A percentile compares a stretch with the other conserved stretches of the same genome.
phyloP scores from a whole-genome alignment of 2,797 vertebrate genomes.

The Oryzias dopingdopingensis region DNA sequence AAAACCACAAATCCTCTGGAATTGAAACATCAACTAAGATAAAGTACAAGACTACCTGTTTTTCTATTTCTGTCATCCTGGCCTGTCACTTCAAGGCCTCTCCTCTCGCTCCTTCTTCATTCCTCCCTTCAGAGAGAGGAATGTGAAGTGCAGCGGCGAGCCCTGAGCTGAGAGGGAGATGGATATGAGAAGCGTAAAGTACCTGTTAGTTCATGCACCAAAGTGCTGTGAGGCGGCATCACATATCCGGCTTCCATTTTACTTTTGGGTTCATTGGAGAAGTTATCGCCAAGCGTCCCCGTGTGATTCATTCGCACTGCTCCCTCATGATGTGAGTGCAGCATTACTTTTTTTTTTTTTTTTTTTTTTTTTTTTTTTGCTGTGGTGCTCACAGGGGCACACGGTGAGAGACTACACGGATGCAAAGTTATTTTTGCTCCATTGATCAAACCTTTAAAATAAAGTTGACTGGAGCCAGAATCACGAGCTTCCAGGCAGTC shows the following conservation, averaged over 20 bases:
- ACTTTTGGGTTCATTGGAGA: neutral
- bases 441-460: constrained; percentile 41
- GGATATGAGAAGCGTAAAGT: neutral
- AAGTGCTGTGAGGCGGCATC: neutral
- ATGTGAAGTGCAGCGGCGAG: neutral
- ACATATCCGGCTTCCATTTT: neutral
- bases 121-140: neutral
- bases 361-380: neutral
- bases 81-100: too few relatives aligned
- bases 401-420: constrained; percentile 14
- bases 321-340: neutral
- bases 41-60: too few relatives aligned
- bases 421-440: constrained; percentile 40
- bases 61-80: too few relatives aligned
- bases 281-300: neutral
- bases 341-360: neutral
- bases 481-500: constrained; percentile 20
- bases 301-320: neutral
- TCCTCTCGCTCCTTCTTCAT: too few relatives aligned
- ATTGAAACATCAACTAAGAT: too few relatives aligned
- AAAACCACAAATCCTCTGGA: too few relatives aligned
- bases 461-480: constrained; percentile 30
- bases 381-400: constrained; percentile 1
- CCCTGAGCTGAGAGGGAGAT: neutral
- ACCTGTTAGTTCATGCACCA: neutral